phyloP scores from a whole-genome alignment of 2,113 vertebrate genomes.

The Nettapus auritus region DNA sequence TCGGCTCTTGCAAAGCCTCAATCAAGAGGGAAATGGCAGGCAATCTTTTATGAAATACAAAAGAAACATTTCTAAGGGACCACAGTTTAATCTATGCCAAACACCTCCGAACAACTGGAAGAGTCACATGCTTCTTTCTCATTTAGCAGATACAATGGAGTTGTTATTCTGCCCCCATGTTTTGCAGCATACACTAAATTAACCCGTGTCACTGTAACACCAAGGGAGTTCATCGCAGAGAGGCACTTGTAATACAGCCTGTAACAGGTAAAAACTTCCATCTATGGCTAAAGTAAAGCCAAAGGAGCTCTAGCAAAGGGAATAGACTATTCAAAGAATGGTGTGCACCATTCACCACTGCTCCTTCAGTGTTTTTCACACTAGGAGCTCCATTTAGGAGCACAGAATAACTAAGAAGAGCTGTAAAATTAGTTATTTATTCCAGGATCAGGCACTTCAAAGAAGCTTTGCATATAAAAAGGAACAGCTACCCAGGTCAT shows the following conservation, averaged over 20 bases:
- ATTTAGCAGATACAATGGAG: conserved; percentile 37
- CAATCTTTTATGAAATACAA: conserved; percentile 48
- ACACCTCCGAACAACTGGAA: conserved; percentile 48
- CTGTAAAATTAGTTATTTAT: background rate
- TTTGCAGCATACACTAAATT: conserved; percentile 35
- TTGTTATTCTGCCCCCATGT: conserved; percentile 34
- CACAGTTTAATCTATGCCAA: conserved; percentile 60
- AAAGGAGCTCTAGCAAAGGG: background rate
- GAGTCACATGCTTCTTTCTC: conserved; percentile 30
- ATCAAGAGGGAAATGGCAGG: conserved; percentile 61
- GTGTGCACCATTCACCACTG: background rate
- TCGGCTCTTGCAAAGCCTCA: conserved; percentile 26
- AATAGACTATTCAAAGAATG: background rate
- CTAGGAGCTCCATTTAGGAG: background rate
- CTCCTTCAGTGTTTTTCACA: background rate
- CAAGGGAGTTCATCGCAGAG: background rate
- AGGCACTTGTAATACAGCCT: background rate
- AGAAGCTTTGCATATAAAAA: background rate
- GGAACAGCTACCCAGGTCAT: background rate
- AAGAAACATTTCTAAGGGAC: conserved; percentile 50
- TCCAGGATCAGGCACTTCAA: background rate
- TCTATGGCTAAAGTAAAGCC: background rate
- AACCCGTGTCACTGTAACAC: background rate
- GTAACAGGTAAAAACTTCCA: background rate
- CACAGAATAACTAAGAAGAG: accelerated